Base-by-base conservation (phyloP, 1,140 invertebrate genomes). In the Drosophila oshimai region DNA sequence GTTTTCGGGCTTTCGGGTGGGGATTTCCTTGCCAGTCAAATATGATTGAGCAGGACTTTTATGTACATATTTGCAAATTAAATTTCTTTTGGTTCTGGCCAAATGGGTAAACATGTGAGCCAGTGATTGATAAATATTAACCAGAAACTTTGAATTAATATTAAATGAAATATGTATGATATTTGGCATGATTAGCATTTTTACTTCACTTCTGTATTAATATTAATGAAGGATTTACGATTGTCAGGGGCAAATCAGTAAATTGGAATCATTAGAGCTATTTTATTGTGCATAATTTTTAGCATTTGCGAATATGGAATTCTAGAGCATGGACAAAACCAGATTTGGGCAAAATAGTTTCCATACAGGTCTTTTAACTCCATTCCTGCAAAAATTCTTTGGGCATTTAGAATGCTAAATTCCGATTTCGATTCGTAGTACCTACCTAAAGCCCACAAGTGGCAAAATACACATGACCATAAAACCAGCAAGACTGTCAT, bases 371-470 rank as follows among this genome's bases (percentile, higher is more conserved):
- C 58, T 65, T 46, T 62, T 62, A 68, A 54, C 62, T 67, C 64
- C 61, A 26, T 67, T 68, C 47, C 62, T 67, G 46, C 61, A 44
- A 36, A 54, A 36, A 54, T 54, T 68, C 47, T 42, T 42, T 42
- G 13, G 37, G 29, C 62, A 68, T n/a, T n/a, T n/a, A n/a, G n/a
- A n/a, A n/a, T n/a, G n/a, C n/a, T n/a, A n/a, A 20, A 69, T 69
- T 58, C 54, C 29, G 37, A 69, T 36, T 13, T 33, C 61, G 29
- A 65, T 46, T 47, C 67, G 39, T 71, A n/a, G n/a, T n/a, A n/a
- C n/a, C n/a, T n/a, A n/a, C n/a, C n/a, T n/a, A n/a, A n/a, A 71
- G 58, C 69, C 70, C 75, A 80, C 75, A 79, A 79, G 76, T 80
- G 75, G 80, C 75, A 79, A 75, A 80, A 74, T 64, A 75, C 62